These are phyloP conservation scores for Beris chalybata DNA, from an alignment of 2,888 invertebrate species.

Conservation along the genomic window DNA sequence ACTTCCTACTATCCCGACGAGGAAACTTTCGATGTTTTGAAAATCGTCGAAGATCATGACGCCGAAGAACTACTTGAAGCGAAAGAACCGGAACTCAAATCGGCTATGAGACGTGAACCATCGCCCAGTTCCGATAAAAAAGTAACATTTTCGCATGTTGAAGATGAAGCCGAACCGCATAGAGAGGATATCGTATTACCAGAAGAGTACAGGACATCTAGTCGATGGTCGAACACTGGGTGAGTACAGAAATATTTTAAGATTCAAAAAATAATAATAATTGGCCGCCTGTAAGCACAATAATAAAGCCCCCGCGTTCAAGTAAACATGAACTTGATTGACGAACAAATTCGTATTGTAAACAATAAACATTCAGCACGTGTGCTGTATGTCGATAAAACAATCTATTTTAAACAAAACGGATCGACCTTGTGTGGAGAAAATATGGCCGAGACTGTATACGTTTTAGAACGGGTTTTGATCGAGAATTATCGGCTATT, in stretches of 20 bases:
- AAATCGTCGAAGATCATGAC: constrained; percentile 38
- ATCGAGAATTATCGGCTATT: too few species aligned
- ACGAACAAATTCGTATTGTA: too few species aligned
- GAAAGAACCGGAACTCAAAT: constrained; percentile 50
- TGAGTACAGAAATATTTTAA: constrained; percentile 46
- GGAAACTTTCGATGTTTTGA: constrained; percentile 34
- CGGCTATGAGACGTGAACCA: constrained; percentile 54
- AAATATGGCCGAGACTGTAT: too few species aligned
- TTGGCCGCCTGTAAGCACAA: too few species aligned
- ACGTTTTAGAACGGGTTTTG: too few species aligned
- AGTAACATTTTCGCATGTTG: constrained; percentile 59
- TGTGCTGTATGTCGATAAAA: too few species aligned
- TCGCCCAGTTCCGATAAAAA: constrained; percentile 55
- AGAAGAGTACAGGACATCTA: constrained; percentile 49
- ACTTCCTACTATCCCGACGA: neutral
- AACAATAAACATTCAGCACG: too few species aligned
- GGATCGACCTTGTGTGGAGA: too few species aligned
- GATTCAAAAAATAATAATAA: too few species aligned
- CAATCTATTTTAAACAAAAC: too few species aligned
- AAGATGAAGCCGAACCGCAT: constrained; percentile 53
- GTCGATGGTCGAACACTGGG: constrained; percentile 57
- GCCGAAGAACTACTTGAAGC: constrained; percentile 47
- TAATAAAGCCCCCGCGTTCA: too few species aligned
- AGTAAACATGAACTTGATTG: too few species aligned
- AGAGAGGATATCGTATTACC: constrained; percentile 54